Evolutionary conservation across 2,113 vertebrate genomes (phyloP).

Genomic region (Misgurnus anguillicaudatus): DNA sequence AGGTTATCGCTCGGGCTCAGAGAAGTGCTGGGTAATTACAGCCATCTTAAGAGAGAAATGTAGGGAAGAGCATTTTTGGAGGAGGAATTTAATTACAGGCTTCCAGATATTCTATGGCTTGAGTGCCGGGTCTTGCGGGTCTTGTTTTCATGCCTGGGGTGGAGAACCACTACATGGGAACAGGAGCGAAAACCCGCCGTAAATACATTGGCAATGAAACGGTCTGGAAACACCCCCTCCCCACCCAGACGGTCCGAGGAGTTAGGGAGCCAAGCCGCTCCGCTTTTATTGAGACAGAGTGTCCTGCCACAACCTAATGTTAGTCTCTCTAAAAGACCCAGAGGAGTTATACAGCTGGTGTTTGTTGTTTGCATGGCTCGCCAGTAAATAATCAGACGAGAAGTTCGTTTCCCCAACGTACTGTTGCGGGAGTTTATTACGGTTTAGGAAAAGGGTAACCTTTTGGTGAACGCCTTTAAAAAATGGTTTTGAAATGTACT

Average conservation of each 20-base stretch:
- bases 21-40: constrained; percentile 34
- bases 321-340: constrained; percentile 69
- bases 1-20: constrained; percentile 59
- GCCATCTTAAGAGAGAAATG: constrained; percentile 4
- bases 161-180: constrained; percentile 59
- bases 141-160: constrained; percentile 20
- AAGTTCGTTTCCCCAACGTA: constrained; percentile 32
- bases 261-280: constrained; percentile 69
- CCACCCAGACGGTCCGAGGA: constrained; percentile 42
- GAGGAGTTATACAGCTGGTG: constrained; percentile 67
- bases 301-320: constrained; percentile 74
- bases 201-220: constrained; percentile 23
- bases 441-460: constrained; percentile 31
- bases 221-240: constrained; percentile 13
- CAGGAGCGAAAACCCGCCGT: constrained; percentile 51
- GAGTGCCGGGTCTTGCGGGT: constrained; percentile 15
- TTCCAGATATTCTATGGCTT: constrained; percentile 58
- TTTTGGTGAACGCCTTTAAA: constrained; percentile 26
- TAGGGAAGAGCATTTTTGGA: not conserved
- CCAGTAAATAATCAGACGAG: constrained; percentile 58
- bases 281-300: constrained; percentile 65
- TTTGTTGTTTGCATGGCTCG: constrained; percentile 63
- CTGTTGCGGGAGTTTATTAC: constrained; percentile 19
- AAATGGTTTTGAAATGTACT: constrained; percentile 2
- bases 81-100: constrained; percentile 61